Percentiles rank a stretch among this genome's conserved stretches.
phyloP scores from a whole-genome alignment of 2,113 vertebrate genomes.

The Bufo gargarizans region DNA sequence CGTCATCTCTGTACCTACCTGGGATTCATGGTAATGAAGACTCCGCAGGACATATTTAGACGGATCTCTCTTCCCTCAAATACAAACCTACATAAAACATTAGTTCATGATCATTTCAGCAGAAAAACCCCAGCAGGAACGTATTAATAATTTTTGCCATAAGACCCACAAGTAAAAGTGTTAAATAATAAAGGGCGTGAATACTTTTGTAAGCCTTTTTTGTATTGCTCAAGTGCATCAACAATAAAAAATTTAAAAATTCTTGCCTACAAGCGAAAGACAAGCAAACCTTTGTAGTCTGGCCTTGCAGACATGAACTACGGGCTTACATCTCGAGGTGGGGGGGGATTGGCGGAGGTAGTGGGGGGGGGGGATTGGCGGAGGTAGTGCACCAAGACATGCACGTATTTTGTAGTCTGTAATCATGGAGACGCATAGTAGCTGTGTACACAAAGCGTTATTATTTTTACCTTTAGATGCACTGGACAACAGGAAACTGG shows the following conservation, averaged over 20 bases:
- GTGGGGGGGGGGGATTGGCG: no score
- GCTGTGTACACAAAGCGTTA: no score
- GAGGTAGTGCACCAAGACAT: no score
- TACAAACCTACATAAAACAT: conserved; percentile 67
- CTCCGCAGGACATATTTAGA: conserved; percentile 69
- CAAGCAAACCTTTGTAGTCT: no score
- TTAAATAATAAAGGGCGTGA: not conserved
- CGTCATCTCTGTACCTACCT: conserved; percentile 62
- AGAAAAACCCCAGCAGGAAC: not conserved
- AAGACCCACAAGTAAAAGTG: not conserved
- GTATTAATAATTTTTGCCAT: not conserved
- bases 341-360: no score
- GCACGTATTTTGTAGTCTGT: no score
- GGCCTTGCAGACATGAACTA: no score
- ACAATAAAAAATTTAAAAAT: not conserved
- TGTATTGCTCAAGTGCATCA: not conserved
- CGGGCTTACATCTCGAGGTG: no score
- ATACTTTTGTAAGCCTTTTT: not conserved
- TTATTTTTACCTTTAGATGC: no score
- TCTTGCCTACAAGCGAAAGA: no score
- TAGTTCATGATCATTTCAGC: not conserved
- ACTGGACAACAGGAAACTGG: no score
- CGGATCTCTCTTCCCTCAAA: conserved; percentile 72
- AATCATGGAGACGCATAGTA: no score
- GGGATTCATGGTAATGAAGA: conserved; percentile 72